Percentiles rank a stretch among this genome's conserved stretches.
phyloP scores from a whole-genome alignment of 2,113 vertebrate genomes.

The Istiophorus platypterus region DNA sequence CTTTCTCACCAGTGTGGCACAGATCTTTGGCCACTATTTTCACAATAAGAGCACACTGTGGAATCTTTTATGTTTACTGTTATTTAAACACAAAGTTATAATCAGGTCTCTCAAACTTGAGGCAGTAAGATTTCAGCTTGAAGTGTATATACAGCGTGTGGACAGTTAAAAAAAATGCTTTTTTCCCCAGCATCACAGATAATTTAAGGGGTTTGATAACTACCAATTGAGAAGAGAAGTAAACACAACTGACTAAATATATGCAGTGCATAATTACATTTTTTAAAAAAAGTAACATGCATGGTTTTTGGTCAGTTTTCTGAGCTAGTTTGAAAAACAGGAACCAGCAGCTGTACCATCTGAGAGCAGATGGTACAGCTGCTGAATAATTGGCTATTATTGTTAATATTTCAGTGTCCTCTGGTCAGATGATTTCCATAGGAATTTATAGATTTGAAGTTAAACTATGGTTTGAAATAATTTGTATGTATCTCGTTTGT shows the following conservation, averaged over 20 bases:
- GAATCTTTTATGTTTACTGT: neutral
- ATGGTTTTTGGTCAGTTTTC: conserved; percentile 9
- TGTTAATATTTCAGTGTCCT: conserved; percentile 21
- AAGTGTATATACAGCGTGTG: neutral
- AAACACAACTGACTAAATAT: conserved; percentile 10
- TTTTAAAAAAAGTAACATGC: conserved; percentile 7
- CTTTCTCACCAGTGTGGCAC: conserved; percentile 29
- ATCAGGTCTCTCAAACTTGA: conserved; percentile 7
- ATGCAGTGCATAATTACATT: neutral
- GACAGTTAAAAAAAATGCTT: neutral
- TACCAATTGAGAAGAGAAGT: neutral
- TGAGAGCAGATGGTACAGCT: neutral
- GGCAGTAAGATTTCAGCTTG: conserved; percentile 17
- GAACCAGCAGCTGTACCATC: no score
- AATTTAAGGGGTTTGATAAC: neutral
- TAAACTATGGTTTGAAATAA: conserved; percentile 30
- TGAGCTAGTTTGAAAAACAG: conserved; percentile 6
- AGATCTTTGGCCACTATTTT: conserved; percentile 30
- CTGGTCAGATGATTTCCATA: conserved; percentile 14
- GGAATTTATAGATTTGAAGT: conserved; percentile 22
- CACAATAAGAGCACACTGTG: neutral
- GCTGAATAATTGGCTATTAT: neutral
- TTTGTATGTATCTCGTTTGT: conserved; percentile 15
- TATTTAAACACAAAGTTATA: neutral
- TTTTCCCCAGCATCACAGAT: neutral